Evolutionary conservation across 2,113 vertebrate species (phyloP), one percentile per base, ranked within the genome.

Genomic region (Heterocephalus glaber): DNA sequence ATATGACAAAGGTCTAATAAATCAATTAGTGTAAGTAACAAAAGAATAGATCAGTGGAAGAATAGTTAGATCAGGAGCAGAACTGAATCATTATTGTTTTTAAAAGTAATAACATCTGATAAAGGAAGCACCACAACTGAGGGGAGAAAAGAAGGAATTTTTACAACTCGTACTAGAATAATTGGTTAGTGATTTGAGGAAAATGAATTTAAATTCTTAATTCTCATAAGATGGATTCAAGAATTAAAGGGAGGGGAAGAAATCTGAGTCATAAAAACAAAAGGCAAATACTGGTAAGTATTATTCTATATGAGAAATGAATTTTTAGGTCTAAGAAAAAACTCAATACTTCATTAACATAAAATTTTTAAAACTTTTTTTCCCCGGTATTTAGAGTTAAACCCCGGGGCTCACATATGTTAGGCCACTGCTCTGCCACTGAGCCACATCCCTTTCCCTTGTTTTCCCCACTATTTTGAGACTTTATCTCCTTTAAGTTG

Each of bases 151-250:
- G 30, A 80, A 88, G 19, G 28, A 17, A 56, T 92, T 86, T 47
- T 63, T 33, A 92, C 41, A 83, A 22, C 2, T n/a, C n/a, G 68
- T 41, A 33, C 38, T 41, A 2, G 44, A 89, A 63, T 90, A 63
- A 68, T 11, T 72, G 83, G 3, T 84, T 68, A 81, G 28, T 44
- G n/a, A 74, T 80, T 90, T 86, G 49, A 66, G 72, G 82, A 41
- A 96, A 92, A 87, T 77, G 13, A 91, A 56, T 47, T 80, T 74
- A 72, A 20, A 92, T 47, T 84, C n/a, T 76, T 70, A 90, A 81
- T 41, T 90, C 38, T 88, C 17, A 66, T 28, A 79, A 72, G 35
- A 61, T 12, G 14, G n/a, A 74, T 61, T 84, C 58, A 88, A 90
- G 35, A 89, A 90, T 76, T 81, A 68, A 91, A 52, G 76, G 24